These are phyloP conservation scores for Scophthalmus maximus DNA, from an alignment of 2,113 vertebrate genomes.

Conservation along the genomic window DNA sequence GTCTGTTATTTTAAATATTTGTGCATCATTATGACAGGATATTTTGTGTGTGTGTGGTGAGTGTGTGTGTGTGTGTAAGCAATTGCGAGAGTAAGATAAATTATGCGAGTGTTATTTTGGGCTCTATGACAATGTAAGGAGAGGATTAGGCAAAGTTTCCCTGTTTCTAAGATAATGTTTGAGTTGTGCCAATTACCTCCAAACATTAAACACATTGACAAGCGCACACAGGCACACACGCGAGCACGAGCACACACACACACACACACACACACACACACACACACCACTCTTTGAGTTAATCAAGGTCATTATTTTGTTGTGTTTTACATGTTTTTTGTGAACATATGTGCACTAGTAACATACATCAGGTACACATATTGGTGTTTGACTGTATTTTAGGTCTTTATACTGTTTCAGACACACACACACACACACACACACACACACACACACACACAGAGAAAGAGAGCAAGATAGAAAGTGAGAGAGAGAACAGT, in stretches of 20 bases:
- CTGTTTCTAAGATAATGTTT: slow-evolving; percentile 62
- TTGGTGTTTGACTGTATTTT: too few relatives aligned
- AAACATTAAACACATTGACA: slow-evolving; percentile 38
- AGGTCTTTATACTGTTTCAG: neutral
- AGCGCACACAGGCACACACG: neutral
- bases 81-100: slow-evolving; percentile 46
- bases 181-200: slow-evolving; percentile 44
- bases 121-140: slow-evolving; percentile 60
- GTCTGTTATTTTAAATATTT: slow-evolving; percentile 37
- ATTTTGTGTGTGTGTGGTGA: slow-evolving; percentile 44
- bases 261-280: slow-evolving; percentile 1
- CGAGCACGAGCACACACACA: neutral
- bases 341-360: neutral
- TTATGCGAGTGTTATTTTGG: slow-evolving; percentile 64
- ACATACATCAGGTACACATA: too few relatives aligned
- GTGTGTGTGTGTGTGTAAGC: slow-evolving; percentile 45
- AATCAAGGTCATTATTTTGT: neutral
- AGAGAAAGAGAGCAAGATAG: too few relatives aligned
- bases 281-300: neutral
- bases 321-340: neutral
- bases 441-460: neutral
- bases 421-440: neutral
- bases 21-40: slow-evolving; percentile 36
- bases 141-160: slow-evolving; percentile 75
- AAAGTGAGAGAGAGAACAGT: too few relatives aligned